These are phyloP conservation scores for Zapornia atra DNA, from an alignment of 2,113 vertebrate species.

Conservation along the genomic window DNA sequence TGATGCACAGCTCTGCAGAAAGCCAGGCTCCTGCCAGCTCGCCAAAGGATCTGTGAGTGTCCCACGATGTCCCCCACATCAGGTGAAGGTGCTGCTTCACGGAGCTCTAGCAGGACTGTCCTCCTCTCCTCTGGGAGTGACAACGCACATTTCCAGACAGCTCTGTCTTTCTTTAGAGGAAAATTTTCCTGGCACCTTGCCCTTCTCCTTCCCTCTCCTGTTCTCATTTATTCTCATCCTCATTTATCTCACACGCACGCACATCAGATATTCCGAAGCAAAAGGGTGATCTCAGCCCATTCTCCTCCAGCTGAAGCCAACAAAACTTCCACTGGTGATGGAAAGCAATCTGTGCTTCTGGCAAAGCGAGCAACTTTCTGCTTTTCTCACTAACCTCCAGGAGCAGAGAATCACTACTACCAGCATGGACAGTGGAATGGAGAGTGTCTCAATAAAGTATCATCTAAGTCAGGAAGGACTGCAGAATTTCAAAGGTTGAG, in stretches of 20 bases:
- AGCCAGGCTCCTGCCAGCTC: neutral
- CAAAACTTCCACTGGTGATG: neutral
- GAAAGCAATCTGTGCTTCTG: neutral
- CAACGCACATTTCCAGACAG: neutral
- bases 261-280: neutral
- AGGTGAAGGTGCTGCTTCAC: neutral
- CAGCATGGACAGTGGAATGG: neutral
- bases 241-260: neutral
- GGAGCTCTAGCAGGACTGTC: neutral
- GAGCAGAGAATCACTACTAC: neutral
- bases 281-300: slow-evolving; percentile 14
- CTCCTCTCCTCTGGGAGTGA: neutral
- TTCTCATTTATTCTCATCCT: neutral
- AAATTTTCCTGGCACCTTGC: neutral
- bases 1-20: neutral
- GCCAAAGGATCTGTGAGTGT: neutral
- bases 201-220: neutral
- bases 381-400: neutral
- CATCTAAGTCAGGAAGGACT: neutral
- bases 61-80: neutral
- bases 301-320: neutral
- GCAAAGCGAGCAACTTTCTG: neutral
- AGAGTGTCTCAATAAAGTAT: neutral
- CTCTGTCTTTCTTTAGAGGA: neutral
- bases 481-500: neutral